These are phyloP conservation scores for Siderastrea radians DNA, from an alignment of 92 coral and sea anemone genomes.

Conservation along the genomic window DNA sequence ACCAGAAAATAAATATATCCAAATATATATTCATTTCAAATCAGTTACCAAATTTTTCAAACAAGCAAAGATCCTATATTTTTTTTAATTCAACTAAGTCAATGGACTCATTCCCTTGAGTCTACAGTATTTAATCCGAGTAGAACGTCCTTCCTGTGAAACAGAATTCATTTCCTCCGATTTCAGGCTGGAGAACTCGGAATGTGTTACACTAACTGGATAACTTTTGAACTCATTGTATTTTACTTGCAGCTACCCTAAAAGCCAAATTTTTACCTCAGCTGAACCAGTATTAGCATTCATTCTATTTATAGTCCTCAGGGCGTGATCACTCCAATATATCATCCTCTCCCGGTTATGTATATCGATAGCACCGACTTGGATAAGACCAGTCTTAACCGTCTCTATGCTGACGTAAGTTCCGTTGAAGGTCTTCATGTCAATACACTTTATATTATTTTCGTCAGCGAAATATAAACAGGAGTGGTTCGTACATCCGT, in stretches of 20 bases:
- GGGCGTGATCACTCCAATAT: constrained; percentile 74
- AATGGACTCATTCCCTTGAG: no score
- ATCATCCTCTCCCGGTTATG: constrained; percentile 46
- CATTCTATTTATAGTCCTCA: constrained; percentile 56
- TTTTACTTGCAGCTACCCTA: neutral
- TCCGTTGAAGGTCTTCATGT: constrained; percentile 23
- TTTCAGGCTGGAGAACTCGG: no score
- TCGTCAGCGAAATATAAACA: constrained; percentile 50
- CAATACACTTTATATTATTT: constrained; percentile 60
- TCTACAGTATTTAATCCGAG: no score
- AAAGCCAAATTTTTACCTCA: constrained; percentile 20
- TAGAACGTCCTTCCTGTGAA: no score
- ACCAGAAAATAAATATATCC: no score
- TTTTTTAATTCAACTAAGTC: no score
- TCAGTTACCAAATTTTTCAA: no score
- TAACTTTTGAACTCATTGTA: no score
- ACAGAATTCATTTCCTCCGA: no score
- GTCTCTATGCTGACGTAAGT: constrained; percentile 27
- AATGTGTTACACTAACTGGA: no score
- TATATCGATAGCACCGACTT: constrained; percentile 55
- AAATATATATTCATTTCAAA: no score
- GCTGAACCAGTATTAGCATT: constrained; percentile 52
- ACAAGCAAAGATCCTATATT: no score
- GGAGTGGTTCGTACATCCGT: constrained; percentile 41
- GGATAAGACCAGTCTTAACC: constrained; percentile 30